Base-by-base conservation (phyloP, 1,140 invertebrate species). In the Orussus abietinus region DNA sequence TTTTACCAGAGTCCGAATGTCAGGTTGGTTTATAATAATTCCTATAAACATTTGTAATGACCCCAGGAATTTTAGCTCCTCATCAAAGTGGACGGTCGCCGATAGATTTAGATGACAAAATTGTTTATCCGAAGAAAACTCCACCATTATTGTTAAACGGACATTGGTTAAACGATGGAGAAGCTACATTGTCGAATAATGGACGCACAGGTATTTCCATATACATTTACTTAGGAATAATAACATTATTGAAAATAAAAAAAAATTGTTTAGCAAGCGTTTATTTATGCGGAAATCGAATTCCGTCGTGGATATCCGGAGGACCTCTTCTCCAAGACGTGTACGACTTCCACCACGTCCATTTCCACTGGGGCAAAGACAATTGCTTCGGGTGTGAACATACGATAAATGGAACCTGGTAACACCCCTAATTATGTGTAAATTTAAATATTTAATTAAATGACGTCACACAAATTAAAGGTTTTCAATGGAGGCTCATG, bases 331-430 rank as follows among this genome's bases (percentile, higher is more conserved):
- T 81, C 2, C 72, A 77, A 2, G 79, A 82, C 13, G 64, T 68
- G 1, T 92, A 86, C 51, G 75, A 82, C 32, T 85, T 92, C 39
- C 66, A 77, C 19, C 82, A 89, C 43, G 75, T 88, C 44, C 88
- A 93, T 64, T 87, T 92, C 57, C 90, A 92, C 59, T 92, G 90
- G 87, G 86, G 86, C 0, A 76, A 80, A 7, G 79, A 85, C 37
- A 78, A 88, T 49, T 79, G 77, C 45, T 70, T 74, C 18, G 90
- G 90, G 7, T 88, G 86, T 17, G 90, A 94, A 66, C 90, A 93
- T 58, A 82, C 80, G 3, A 78, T 93, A 21, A 84, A 89, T 57
- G 76, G 77, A 17, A 56, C 57, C 30, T 67, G 59, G 61, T 64
- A 45, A 38, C 12, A n/a, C 9, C 5, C n/a, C 11, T 10, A 10